Evolutionary conservation across 2,113 vertebrate genomes (phyloP).

Genomic region (Sorex fumeus): DNA sequence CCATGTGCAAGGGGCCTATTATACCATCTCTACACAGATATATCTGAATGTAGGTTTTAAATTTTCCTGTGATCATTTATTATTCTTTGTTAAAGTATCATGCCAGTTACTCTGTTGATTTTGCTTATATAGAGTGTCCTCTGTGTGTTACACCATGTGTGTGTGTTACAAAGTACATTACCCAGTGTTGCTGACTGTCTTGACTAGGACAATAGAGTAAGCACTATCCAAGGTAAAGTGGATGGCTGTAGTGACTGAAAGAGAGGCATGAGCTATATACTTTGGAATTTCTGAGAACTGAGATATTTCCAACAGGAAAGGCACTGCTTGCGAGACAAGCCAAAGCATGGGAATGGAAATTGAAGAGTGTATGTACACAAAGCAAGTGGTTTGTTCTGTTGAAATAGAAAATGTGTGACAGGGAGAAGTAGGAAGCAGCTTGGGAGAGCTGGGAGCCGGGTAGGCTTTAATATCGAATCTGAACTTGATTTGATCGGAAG

Average conservation of each 20-base stretch:
- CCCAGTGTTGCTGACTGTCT: not conserved
- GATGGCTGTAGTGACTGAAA: not conserved
- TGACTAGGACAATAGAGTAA: not conserved
- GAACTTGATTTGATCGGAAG: constrained; percentile 25
- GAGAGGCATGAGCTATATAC: not conserved
- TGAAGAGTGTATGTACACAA: not conserved
- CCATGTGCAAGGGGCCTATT: too few relatives aligned
- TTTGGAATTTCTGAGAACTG: not conserved
- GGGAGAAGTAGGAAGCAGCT: not conserved
- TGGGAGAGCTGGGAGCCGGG: not conserved
- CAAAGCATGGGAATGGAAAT: not conserved
- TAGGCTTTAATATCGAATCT: not conserved
- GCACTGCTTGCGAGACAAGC: not conserved
- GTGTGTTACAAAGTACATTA: not conserved
- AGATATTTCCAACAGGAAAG: not conserved
- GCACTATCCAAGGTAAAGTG: not conserved
- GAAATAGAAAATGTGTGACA: not conserved
- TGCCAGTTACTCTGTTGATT: not conserved
- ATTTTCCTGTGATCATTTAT: not conserved
- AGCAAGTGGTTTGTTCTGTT: not conserved
- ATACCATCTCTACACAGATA: not conserved
- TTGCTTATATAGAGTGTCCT: not conserved
- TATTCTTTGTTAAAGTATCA: not conserved
- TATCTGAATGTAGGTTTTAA: not conserved
- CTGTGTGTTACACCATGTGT: too few relatives aligned